Conservation (phyloP, 2,113 vertebrate species). For the Sialia sialis region DNA sequence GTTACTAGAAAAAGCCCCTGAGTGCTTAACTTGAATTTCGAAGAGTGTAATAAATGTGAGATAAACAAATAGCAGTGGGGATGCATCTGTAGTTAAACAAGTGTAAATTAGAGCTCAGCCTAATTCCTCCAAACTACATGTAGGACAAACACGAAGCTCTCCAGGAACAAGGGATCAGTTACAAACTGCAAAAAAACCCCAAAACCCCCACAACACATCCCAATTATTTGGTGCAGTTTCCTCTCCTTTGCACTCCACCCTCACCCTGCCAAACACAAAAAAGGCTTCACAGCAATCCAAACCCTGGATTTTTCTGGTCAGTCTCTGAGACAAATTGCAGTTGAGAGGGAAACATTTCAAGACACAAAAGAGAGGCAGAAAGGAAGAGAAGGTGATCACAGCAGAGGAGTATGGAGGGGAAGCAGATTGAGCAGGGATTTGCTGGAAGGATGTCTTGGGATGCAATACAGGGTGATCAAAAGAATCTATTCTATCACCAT, state of each 20-base stretch:
- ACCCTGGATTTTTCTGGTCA: not conserved
- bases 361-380: not conserved
- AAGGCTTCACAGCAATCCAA: not conserved
- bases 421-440: no score
- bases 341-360: not conserved
- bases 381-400: fast-evolving
- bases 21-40: conserved; percentile 80
- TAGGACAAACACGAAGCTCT: not conserved
- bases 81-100: conserved; percentile 79
- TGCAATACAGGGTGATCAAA: no score
- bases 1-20: conserved; percentile 78
- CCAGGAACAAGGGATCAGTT: conserved; percentile 37
- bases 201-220: not conserved
- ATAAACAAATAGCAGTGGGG: conserved; percentile 78
- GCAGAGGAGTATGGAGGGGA: fast-evolving
- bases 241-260: fast-evolving
- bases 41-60: conserved; percentile 78
- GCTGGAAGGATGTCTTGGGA: not conserved
- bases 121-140: conserved; percentile 51
- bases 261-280: not conserved
- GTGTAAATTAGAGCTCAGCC: conserved; percentile 75
- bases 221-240: not conserved
- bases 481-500: no score
- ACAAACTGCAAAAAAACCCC: not conserved
- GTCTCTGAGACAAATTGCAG: not conserved